phyloP scores from a whole-genome alignment of 2,113 vertebrate species.

The Ciconia boyciana region DNA sequence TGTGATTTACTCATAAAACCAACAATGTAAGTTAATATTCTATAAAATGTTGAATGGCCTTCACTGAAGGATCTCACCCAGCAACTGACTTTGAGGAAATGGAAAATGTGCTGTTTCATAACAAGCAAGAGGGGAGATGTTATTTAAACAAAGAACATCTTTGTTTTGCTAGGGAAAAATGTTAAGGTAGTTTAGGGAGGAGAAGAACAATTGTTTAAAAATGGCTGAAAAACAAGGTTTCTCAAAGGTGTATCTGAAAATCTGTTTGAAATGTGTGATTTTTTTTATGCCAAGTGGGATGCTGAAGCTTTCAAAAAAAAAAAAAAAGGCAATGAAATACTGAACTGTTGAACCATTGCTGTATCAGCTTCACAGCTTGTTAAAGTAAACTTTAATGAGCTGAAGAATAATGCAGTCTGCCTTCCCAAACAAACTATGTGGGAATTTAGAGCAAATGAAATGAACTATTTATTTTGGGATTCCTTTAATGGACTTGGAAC shows the following conservation, averaged over 20 bases:
- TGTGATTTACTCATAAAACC: neutral
- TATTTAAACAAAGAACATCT: slow-evolving; percentile 39
- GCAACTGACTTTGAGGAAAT: slow-evolving; percentile 13
- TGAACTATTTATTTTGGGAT: slow-evolving; percentile 22
- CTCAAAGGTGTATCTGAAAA: neutral
- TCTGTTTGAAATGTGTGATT: slow-evolving; percentile 11
- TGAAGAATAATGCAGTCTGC: slow-evolving; percentile 30
- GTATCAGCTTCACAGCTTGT: slow-evolving; percentile 47
- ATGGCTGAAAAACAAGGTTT: slow-evolving; percentile 14
- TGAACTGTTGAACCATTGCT: slow-evolving; percentile 45
- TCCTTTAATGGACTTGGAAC: neutral
- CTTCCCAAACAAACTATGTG: slow-evolving; percentile 39
- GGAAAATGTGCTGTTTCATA: slow-evolving; percentile 39
- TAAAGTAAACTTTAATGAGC: slow-evolving; percentile 52
- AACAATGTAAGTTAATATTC: neutral
- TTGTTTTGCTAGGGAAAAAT: slow-evolving; percentile 14
- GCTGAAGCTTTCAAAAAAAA: neutral
- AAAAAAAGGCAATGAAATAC: neutral
- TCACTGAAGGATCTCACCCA: slow-evolving; percentile 21
- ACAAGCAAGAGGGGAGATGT: neutral
- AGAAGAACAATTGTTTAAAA: neutral
- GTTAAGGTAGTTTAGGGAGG: neutral
- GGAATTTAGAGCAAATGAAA: slow-evolving; percentile 11
- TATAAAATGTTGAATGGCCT: neutral
- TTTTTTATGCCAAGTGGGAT: slow-evolving; percentile 32